Conservation (phyloP, 2,797 vertebrate genomes). For the Coregonus ussuriensis region DNA sequence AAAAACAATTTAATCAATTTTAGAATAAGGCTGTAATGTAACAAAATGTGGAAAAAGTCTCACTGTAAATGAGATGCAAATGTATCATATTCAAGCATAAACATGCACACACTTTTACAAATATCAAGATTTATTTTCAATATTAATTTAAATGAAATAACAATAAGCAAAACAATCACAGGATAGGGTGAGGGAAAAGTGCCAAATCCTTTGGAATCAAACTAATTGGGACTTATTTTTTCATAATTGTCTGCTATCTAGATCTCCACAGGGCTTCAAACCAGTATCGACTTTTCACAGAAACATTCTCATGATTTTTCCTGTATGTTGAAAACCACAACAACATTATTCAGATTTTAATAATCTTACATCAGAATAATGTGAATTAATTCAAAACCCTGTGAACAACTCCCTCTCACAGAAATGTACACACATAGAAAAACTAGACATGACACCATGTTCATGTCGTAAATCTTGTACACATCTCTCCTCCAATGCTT, state of each 20-base stretch:
- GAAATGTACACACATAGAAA: constrained; percentile 48
- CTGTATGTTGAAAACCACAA: constrained; percentile 13
- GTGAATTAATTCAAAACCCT: constrained; percentile 18
- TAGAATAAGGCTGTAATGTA: background rate
- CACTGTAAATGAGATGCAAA: background rate
- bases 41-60: background rate
- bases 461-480: too few relatives aligned
- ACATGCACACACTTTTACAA: constrained; percentile 33
- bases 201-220: constrained; percentile 58
- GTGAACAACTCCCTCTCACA: constrained; percentile 29
- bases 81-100: background rate
- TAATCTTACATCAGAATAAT: constrained; percentile 15
- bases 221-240: constrained; percentile 40
- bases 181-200: constrained; percentile 59
- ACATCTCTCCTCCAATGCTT: constrained; percentile 20
- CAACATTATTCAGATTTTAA: constrained; percentile 20
- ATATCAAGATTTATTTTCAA: constrained; percentile 45
- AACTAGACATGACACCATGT: background rate
- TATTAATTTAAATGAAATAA: constrained; percentile 5
- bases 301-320: constrained; percentile 31
- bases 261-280: constrained; percentile 7
- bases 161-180: constrained; percentile 36
- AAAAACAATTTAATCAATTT: background rate
- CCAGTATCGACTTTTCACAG: constrained; percentile 3
- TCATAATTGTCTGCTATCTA: constrained; percentile 24